phyloP scores from a whole-genome alignment of 2,113 vertebrate genomes.

The Acrocephalus kingi region DNA sequence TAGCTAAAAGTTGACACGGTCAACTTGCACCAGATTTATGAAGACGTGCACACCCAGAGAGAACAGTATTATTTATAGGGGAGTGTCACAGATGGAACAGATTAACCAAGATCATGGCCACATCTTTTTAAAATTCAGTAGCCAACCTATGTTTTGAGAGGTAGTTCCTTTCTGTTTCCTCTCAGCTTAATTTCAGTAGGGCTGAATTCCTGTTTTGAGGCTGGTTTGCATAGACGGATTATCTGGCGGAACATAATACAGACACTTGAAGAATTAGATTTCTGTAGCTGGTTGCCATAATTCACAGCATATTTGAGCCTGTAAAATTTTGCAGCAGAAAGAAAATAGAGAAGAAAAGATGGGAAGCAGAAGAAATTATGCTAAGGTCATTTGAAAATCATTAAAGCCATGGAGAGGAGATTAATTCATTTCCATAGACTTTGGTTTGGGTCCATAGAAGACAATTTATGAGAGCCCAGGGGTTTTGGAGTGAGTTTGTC shows the following conservation, averaged over 20 bases:
- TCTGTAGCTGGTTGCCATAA: background rate
- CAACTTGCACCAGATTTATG: background rate
- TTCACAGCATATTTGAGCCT: background rate
- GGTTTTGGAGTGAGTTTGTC: background rate
- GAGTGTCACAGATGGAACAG: background rate
- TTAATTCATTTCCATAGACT: background rate
- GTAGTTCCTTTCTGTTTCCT: background rate
- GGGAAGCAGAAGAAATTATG: background rate
- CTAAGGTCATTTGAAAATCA: background rate
- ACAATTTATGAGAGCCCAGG: background rate
- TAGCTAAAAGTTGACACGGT: background rate
- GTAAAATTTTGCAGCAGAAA: background rate
- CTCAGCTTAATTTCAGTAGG: background rate
- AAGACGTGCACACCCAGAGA: background rate
- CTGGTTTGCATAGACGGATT: background rate
- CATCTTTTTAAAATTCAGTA: conserved; percentile 22
- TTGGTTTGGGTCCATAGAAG: background rate
- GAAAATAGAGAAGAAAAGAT: background rate
- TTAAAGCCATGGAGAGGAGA: background rate
- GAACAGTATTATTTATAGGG: background rate
- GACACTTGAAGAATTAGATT: conserved; percentile 18
- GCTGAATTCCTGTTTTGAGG: background rate
- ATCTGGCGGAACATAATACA: background rate
- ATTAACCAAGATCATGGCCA: background rate
- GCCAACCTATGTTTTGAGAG: background rate